Base-by-base conservation (phyloP, 2,797 vertebrate species). In the Clamator glandarius region DNA sequence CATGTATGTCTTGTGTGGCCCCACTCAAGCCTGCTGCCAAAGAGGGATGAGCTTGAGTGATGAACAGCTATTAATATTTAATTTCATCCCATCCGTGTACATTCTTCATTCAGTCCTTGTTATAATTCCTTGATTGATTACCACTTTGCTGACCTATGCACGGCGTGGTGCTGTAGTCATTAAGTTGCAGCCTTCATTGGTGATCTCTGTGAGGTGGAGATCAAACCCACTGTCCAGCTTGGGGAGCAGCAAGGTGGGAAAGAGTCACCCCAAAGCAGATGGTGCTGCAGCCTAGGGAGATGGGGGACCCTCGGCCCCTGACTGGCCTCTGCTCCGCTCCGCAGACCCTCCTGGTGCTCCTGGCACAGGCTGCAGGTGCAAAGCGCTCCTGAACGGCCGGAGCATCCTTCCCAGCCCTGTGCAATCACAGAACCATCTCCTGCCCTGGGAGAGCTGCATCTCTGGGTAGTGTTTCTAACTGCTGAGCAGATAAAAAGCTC, bases 281-380 rank as follows among this genome's bases (percentile, higher is more conserved):
- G 12, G 58, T n/a, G 50, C 42, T n/a, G 61, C 39, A 33, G 84
- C 58, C 51, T 4, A 36, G 44, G 15, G 21, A 63, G 25, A 10
- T 1, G 4, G 59, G 28, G 35, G 17, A 12, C 35, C 12, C 8
- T 42, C 1, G 8, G 36, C 4, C 25, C 3, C 39, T 5, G 8
- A 9, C 3, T 1, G 48, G 46, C 4, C 46, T 31, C 79, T 31
- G 24, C 31, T 35, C 54, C 21, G n/a, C 41, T n/a, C n/a, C 4
- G 4, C 35, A 19, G 57, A 23, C 64, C 25, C 16, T 19, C 64
- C 15, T 5, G 42, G 9, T 39, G 39, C 57, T 41, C 39, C 24
- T 3, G 2, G 33, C 9, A 0, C 28, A 15, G 50, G 4, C 41
- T 4, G 1, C 7, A 3, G 33, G 33, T 10, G 41, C 42, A 5